Percentiles rank a stretch among this genome's conserved stretches.
Evolutionary conservation across 1,140 invertebrate species (phyloP).

Genomic region (Scaptomyza montana): DNA sequence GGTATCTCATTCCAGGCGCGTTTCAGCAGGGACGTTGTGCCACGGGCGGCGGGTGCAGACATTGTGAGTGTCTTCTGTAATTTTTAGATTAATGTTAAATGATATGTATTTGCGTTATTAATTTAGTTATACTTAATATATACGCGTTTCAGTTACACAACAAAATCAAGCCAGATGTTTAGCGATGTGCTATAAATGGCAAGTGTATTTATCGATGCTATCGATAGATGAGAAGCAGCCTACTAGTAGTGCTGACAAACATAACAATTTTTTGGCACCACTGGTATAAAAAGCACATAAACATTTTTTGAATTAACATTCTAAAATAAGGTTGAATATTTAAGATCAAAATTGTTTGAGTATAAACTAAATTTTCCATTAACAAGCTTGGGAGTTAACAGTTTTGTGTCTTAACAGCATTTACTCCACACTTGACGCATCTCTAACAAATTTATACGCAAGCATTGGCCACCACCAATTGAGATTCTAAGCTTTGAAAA

Average conservation of each 20-base stretch:
- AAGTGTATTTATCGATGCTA: constrained; percentile 3
- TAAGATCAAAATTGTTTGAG: not conserved
- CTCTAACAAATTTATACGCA: not conserved
- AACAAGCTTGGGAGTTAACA: not conserved
- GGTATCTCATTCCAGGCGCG: constrained; percentile 88
- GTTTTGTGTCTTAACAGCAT: constrained; percentile 6
- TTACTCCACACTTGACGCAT: constrained; percentile 2
- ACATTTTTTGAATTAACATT: too few relatives aligned
- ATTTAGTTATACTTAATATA: constrained; percentile 50
- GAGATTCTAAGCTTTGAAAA: constrained; percentile 13
- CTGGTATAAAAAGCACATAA: not conserved
- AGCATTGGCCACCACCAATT: not conserved
- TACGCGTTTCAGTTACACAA: constrained; percentile 60
- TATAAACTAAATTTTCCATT: constrained; percentile 1
- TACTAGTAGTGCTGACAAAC: not conserved
- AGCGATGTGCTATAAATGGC: constrained; percentile 31
- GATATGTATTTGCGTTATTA: not conserved
- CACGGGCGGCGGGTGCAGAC: constrained; percentile 69
- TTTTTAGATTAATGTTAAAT: not conserved
- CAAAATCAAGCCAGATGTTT: constrained; percentile 42
- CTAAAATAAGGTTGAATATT: too few relatives aligned
- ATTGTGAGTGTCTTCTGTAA: constrained; percentile 55
- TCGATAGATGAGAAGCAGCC: constrained; percentile 17
- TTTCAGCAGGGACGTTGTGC: constrained; percentile 83
- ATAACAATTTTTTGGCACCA: not conserved